Conservation (phyloP, 2,113 vertebrate genomes). For the Pachyramphus minor region DNA sequence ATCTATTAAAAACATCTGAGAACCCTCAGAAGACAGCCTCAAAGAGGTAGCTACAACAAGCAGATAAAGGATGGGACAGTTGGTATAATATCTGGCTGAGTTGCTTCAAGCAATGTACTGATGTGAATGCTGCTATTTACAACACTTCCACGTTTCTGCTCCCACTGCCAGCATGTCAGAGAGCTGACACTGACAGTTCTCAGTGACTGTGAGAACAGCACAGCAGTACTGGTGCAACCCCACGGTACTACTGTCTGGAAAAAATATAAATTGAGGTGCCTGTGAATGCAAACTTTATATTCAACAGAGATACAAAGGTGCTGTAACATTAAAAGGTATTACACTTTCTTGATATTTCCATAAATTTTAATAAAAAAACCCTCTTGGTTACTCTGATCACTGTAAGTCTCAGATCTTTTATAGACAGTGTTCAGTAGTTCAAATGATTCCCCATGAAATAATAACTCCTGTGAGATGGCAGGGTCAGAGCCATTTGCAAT, state of each 20-base stretch:
- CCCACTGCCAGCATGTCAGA: neutral
- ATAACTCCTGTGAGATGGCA: neutral
- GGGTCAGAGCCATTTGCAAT: neutral
- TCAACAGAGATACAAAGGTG: neutral
- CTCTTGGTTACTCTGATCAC: neutral
- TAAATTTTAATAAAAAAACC: neutral
- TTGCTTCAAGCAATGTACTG: neutral
- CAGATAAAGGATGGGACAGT: conserved; percentile 15
- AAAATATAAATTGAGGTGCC: neutral
- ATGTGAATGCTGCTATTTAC: neutral
- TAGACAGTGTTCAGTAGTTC: neutral
- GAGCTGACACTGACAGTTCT: neutral
- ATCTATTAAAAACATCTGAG: neutral
- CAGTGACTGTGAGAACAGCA: neutral
- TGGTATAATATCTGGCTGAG: neutral
- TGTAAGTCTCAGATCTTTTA: neutral
- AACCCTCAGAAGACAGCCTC: neutral
- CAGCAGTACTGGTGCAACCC: neutral
- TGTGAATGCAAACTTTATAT: neutral
- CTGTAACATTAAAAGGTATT: neutral
- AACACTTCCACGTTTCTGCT: neutral
- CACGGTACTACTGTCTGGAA: neutral
- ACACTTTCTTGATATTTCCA: neutral
- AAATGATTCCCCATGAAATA: neutral
- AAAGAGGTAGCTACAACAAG: conserved; percentile 4